Base-by-base conservation (phyloP, 2,888 invertebrate genomes). In the Amphiduros pacificus region DNA sequence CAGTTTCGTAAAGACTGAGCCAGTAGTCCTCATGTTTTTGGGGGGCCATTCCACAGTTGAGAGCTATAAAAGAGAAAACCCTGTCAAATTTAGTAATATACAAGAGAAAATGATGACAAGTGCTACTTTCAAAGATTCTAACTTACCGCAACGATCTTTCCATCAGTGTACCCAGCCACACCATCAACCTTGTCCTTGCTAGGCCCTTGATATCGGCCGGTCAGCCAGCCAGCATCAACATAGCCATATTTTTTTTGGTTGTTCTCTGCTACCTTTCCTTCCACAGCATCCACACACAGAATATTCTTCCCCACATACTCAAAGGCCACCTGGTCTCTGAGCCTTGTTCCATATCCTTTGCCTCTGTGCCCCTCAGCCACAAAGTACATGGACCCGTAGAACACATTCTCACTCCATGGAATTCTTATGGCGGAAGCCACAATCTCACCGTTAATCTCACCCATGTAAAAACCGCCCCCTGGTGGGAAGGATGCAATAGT, bases 321-420 rank as follows among this genome's bases (percentile, higher is more conserved):
- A 14, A 51, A 2, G 1, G 65, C 65, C 22, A 64, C 62, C 60
- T 59, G 28, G 48, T 65, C 61, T 17, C 63, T 32, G 5, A 66
- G 36, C 32, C 66, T 28, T 11, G 64, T 64, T 0, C 66, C 64
- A 55, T 54, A 66, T 24, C 66, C 66, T 2, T 32, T 26, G 5
- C 64, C 36, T 14, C 66, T 27, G 53, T 56, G 50, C 32, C 27
- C 24, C 40, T 61, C 51, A 2, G 48, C 61, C 41, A 66, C 66
- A 49, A 59, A 66, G 36, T 64, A 66, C 2, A 24, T 28, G 6
- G 66, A 66, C 3, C 64, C 66, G 24, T 59, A 66, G 60, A 54
- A 62, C 17, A 61, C 60, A 1, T 44, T 27, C 20, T 57, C 57
- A 1, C 55, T 29, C 63, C 61, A 58, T 2, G 58, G 61, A 40